Percentiles rank a stretch among this genome's conserved stretches.
Evolutionary conservation across 2,113 vertebrate genomes (phyloP).

Genomic region (Eleginops maclovinus): DNA sequence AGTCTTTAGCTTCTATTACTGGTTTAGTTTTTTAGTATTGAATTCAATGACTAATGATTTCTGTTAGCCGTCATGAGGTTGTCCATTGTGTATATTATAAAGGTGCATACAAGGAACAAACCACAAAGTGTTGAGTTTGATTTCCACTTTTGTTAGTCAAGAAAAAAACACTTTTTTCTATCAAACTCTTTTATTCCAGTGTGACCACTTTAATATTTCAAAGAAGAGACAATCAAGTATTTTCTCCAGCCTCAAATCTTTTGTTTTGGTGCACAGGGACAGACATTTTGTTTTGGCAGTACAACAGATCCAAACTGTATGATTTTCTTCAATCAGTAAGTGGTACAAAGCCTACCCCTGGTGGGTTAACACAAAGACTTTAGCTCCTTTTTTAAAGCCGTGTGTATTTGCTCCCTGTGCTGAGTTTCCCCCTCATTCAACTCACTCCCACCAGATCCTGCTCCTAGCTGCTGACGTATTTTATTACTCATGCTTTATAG

Average conservation of each 20-base stretch:
- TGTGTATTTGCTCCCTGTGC: conserved; percentile 35
- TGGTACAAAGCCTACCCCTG: conserved; percentile 50
- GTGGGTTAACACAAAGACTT: conserved; percentile 54
- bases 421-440: conserved; percentile 27
- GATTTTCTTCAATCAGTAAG: conserved; percentile 64
- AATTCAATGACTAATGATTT: background rate
- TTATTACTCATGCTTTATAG: conserved; percentile 3
- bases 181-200: conserved; percentile 47
- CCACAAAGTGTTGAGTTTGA: conserved; percentile 38
- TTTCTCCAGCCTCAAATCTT: conserved; percentile 40
- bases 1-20: background rate
- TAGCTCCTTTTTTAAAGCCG: conserved; percentile 37
- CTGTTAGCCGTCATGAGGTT: background rate
- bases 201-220: conserved; percentile 41
- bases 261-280: conserved; percentile 47
- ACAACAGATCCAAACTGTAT: conserved; percentile 54
- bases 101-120: conserved; percentile 15
- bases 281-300: conserved; percentile 47
- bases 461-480: conserved; percentile 22
- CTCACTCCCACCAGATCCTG: conserved; percentile 15
- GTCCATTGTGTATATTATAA: background rate
- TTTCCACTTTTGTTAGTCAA: conserved; percentile 21
- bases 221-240: conserved; percentile 39
- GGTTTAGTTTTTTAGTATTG: too few relatives aligned
- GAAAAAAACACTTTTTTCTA: conserved; percentile 24